Evolutionary conservation across 2,888 invertebrate species (phyloP).

Genomic region (Cotesia congregata): DNA sequence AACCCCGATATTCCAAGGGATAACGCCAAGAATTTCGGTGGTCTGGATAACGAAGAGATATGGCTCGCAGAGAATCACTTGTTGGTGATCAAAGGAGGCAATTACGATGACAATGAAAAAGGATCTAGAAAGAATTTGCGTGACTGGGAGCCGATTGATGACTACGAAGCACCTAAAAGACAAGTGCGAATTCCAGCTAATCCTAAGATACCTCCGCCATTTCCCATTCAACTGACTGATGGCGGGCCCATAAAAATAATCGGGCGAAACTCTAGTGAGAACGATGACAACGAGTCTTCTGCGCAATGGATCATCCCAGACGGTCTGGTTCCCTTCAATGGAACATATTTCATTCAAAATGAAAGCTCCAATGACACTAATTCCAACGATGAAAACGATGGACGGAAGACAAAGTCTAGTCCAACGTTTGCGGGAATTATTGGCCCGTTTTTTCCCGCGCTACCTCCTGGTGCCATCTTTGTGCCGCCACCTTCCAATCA

Average conservation of each 20-base stretch:
- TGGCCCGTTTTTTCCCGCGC: constrained; percentile 69
- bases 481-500: constrained; percentile 74
- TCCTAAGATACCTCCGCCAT: constrained; percentile 91
- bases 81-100: constrained; percentile 85
- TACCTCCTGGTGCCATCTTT: constrained; percentile 77
- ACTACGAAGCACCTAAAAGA: constrained; percentile 85
- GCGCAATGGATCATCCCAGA: constrained; percentile 65
- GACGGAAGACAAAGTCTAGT: constrained; percentile 72
- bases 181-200: constrained; percentile 87
- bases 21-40: constrained; percentile 84
- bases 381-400: constrained; percentile 73
- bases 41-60: constrained; percentile 86
- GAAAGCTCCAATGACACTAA: constrained; percentile 73
- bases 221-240: constrained; percentile 90
- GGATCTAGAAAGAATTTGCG: constrained; percentile 40
- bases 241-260: constrained; percentile 90
- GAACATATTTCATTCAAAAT: constrained; percentile 71
- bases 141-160: constrained; percentile 86
- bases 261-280: constrained; percentile 83
- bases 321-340: constrained; percentile 74
- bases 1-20: constrained; percentile 88
- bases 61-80: constrained; percentile 93
- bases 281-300: constrained; percentile 65
- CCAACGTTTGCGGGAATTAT: constrained; percentile 56
- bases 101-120: constrained; percentile 69